Evolutionary conservation across 2,888 invertebrate species (phyloP).

Genomic region (Pheosia tremula): DNA sequence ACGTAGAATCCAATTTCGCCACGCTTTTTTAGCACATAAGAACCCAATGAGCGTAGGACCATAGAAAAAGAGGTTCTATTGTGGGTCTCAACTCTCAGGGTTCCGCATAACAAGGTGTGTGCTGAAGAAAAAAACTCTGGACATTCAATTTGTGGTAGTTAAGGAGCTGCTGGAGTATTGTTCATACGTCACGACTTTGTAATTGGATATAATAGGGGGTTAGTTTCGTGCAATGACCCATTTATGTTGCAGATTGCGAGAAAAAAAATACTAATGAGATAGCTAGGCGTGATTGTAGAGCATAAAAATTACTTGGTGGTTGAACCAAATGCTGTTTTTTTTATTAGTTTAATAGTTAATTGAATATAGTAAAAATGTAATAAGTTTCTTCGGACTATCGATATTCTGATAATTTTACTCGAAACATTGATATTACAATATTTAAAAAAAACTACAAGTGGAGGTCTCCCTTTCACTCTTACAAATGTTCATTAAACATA

Average conservation of each 20-base stretch:
- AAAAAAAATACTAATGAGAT: too few species aligned
- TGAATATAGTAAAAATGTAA: too few species aligned
- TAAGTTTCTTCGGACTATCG: too few species aligned
- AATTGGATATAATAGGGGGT: slow-evolving; percentile 6
- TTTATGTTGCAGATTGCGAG: background rate
- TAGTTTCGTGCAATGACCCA: slow-evolving; percentile 14
- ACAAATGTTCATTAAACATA: too few species aligned
- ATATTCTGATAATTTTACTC: too few species aligned
- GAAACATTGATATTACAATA: too few species aligned
- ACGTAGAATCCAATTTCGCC: slow-evolving; percentile 54
- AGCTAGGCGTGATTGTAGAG: too few species aligned
- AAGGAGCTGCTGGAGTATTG: slow-evolving; percentile 56
- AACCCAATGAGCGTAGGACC: slow-evolving; percentile 35
- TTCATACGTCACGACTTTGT: slow-evolving; percentile 51
- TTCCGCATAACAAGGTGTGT: slow-evolving; percentile 58
- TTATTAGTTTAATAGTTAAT: too few species aligned
- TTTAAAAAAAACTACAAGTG: too few species aligned
- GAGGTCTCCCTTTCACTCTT: too few species aligned
- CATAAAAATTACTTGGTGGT: too few species aligned
- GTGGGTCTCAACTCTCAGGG: slow-evolving; percentile 18
- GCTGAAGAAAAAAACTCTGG: slow-evolving; percentile 53
- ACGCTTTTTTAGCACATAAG: slow-evolving; percentile 64
- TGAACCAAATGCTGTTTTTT: too few species aligned
- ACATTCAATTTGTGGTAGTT: slow-evolving; percentile 71
- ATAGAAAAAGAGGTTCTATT: slow-evolving; percentile 49